Evolutionary conservation across 2,113 vertebrate species (phyloP).

Genomic region (Microcebus lehilahytsara): DNA sequence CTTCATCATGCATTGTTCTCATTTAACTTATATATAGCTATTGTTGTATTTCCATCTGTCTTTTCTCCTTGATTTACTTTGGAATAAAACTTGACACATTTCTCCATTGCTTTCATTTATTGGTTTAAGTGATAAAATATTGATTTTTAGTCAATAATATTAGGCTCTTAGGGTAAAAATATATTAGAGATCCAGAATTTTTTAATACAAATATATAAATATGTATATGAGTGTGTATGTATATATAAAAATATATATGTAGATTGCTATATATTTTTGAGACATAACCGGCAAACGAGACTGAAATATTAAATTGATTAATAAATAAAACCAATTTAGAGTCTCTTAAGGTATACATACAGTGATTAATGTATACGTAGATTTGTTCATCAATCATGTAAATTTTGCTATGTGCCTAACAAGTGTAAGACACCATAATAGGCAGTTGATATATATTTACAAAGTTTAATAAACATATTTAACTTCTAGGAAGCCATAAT

Average conservation of each 20-base stretch:
- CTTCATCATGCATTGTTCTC: neutral
- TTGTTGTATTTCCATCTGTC: neutral
- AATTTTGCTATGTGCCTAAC: neutral
- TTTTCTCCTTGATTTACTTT: slow-evolving; percentile 13
- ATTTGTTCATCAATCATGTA: neutral
- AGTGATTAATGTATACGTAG: neutral
- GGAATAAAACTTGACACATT: neutral
- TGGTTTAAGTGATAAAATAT: neutral
- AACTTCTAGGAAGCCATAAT: neutral
- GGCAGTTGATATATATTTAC: neutral
- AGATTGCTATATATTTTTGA: neutral
- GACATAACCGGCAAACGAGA: neutral
- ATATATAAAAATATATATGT: neutral
- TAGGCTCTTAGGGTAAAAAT: neutral
- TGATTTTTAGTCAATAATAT: neutral
- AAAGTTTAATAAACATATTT: neutral
- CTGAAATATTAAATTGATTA: neutral
- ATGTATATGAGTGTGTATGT: neutral
- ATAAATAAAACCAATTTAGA: neutral
- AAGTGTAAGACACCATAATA: neutral
- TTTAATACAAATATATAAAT: neutral
- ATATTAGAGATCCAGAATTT: neutral
- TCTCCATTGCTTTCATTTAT: neutral
- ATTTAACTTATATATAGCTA: neutral
- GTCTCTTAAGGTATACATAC: neutral